A percentile compares a stretch with the other conserved stretches of the same genome.
Evolutionary conservation across 35 echinoderm and acorn worm genomes (phyloP).

Genomic region (Heliocidaris erythrogramma): DNA sequence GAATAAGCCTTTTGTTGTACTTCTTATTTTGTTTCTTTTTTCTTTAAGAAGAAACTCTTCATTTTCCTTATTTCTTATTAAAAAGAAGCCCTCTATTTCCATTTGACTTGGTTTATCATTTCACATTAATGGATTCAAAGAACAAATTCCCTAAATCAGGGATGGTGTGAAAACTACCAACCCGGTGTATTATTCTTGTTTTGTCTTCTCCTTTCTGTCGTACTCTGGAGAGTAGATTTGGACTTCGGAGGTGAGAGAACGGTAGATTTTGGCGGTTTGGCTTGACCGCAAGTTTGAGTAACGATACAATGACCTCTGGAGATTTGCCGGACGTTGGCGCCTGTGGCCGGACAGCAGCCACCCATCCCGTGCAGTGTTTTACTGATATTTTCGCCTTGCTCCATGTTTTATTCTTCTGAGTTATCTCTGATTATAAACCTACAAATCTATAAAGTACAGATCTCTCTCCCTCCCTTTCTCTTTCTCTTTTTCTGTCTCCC

Average conservation of each 20-base stretch:
- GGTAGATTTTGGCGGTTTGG: not conserved
- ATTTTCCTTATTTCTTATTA: not conserved
- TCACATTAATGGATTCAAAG: not conserved
- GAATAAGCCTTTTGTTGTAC: not conserved
- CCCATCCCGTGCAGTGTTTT: not conserved
- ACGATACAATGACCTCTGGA: constrained; percentile 8
- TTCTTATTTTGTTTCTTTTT: not conserved
- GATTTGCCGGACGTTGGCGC: constrained; percentile 6
- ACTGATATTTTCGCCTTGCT: not conserved
- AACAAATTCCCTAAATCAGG: not conserved
- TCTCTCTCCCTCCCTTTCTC: no score
- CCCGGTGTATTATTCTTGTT: not conserved
- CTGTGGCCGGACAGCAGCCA: not conserved
- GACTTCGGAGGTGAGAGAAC: not conserved
- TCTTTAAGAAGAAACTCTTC: not conserved
- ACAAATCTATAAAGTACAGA: not conserved
- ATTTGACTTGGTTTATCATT: not conserved
- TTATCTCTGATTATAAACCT: not conserved
- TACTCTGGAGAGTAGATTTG: not conserved
- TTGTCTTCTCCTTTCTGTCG: not conserved
- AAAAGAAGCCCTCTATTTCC: not conserved
- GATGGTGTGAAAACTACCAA: not conserved
- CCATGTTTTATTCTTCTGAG: not conserved
- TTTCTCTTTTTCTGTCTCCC: not conserved
- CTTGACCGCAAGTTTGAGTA: constrained; percentile 26